Percentiles rank a stretch among this genome's conserved stretches.
Evolutionary conservation across 2,113 vertebrate genomes (phyloP).

Genomic region (Rynchops niger): DNA sequence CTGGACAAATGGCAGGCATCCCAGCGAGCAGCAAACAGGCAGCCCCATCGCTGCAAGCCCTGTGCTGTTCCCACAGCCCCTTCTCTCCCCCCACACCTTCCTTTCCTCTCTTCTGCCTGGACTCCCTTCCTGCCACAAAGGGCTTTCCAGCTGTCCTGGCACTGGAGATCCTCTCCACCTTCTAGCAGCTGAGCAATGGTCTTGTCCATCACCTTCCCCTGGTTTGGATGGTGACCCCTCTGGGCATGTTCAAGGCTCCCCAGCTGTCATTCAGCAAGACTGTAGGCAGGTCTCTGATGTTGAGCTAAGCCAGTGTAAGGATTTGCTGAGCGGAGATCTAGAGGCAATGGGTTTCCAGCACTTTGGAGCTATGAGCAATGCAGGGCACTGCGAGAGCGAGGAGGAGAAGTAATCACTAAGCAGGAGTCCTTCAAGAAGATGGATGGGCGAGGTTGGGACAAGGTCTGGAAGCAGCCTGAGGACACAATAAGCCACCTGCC

Average conservation of each 20-base stretch:
- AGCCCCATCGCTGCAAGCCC: neutral
- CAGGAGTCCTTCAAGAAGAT: neutral
- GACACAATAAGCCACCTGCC: neutral
- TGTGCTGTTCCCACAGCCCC: neutral
- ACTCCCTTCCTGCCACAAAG: neutral
- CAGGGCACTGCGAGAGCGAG: neutral
- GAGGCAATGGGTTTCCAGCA: neutral
- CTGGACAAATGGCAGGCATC: conserved; percentile 29
- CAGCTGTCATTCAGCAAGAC: neutral
- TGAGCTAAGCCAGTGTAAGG: neutral
- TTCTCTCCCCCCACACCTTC: neutral
- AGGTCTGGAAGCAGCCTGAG: neutral
- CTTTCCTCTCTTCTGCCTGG: neutral
- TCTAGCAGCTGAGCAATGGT: neutral
- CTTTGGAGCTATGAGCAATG: neutral
- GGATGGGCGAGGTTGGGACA: neutral
- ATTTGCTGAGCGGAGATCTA: neutral
- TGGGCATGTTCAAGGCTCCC: neutral
- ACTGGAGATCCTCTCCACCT: neutral
- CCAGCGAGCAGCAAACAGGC: neutral
- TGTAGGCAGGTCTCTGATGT: neutral
- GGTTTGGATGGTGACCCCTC: neutral
- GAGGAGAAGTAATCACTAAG: neutral
- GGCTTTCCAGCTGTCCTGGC: neutral
- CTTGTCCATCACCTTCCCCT: neutral